These are phyloP conservation scores for Pogonomyrmex barbatus DNA, from an alignment of 1,140 invertebrate genomes.

Conservation along the genomic window DNA sequence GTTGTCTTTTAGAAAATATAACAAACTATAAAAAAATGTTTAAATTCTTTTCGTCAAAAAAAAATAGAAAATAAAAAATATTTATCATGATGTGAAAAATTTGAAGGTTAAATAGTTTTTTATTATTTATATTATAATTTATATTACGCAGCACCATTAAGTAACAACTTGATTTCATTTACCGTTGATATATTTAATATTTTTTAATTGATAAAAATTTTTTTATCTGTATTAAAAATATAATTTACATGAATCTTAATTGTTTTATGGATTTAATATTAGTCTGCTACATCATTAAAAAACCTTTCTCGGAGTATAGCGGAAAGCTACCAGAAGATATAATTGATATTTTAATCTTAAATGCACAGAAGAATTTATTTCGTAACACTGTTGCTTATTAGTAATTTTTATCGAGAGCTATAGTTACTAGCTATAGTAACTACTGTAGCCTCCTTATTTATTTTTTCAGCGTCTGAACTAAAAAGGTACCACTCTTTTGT, in stretches of 20 bases:
- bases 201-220: not conserved
- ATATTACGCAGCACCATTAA: no score
- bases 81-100: not conserved
- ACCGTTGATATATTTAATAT: not conserved
- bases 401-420: conserved; percentile 42
- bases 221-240: not conserved
- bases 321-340: no score
- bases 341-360: conserved; percentile 10
- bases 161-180: not conserved
- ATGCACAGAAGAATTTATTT: not conserved
- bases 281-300: not conserved
- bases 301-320: not conserved
- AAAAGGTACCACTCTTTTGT: not conserved
- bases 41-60: not conserved
- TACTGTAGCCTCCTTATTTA: not conserved
- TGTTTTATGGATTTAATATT: not conserved
- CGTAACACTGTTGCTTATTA: not conserved
- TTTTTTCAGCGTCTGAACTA: not conserved
- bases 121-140: not conserved
- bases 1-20: not conserved
- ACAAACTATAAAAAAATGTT: not conserved
- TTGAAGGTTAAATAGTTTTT: not conserved
- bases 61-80: not conserved
- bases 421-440: not conserved
- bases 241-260: not conserved